phyloP scores from a whole-genome alignment of 2,113 vertebrate genomes.

The Chaetodon trifascialis region DNA sequence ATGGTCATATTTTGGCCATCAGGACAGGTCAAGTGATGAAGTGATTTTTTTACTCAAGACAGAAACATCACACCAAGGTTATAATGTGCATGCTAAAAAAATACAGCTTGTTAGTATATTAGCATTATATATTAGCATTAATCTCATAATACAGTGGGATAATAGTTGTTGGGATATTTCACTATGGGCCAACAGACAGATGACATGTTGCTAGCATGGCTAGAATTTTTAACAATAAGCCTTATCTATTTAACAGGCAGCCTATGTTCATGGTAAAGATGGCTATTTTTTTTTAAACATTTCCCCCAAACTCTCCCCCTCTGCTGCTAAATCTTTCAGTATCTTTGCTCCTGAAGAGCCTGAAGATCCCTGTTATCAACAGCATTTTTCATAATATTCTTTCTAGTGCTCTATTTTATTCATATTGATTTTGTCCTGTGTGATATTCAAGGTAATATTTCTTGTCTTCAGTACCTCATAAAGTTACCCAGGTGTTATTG shows the following conservation, averaged over 20 bases:
- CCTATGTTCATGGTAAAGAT: neutral
- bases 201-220: neutral
- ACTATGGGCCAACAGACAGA: neutral
- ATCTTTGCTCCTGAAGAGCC: slow-evolving; percentile 16
- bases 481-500: slow-evolving; percentile 38
- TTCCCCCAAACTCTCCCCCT: neutral
- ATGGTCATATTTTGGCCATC: neutral
- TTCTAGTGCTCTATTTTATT: slow-evolving; percentile 40
- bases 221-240: neutral
- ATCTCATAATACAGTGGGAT: no score
- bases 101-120: no score
- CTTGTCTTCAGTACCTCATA: slow-evolving; percentile 35
- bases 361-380: slow-evolving; percentile 8
- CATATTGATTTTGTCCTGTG: slow-evolving; percentile 58
- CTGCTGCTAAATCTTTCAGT: neutral
- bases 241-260: neutral
- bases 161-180: neutral
- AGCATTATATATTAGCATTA: no score
- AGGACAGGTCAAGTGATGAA: neutral
- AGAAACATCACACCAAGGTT: no score
- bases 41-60: no score
- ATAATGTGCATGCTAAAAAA: no score
- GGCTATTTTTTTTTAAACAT: neutral
- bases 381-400: slow-evolving; percentile 35
- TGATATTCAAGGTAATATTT: slow-evolving; percentile 48